Base-by-base conservation (phyloP, 2,797 vertebrate genomes). In the Arctocebus calabarensis region DNA sequence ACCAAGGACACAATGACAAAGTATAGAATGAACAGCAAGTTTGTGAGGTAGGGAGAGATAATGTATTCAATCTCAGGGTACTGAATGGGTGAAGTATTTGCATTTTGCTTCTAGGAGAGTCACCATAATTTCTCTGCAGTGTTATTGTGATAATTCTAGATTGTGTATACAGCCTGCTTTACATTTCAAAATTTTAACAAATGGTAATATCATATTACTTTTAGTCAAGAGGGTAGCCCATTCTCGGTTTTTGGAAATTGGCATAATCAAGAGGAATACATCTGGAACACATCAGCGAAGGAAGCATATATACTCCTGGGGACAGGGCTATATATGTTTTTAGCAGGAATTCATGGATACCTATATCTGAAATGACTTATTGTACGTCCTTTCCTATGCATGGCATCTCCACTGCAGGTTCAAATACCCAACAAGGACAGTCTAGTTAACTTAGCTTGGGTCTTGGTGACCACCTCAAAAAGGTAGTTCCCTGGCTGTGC, bases 401-500 rank as follows among this genome's bases (percentile, higher is more conserved):
- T 29, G n/a, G 11, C 20, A n/a, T 22, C 45, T 79, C 45, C 37
- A 34, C 20, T n/a, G 20, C 40, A 20, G 73, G 89, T 55, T 61
- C 79, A 70, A 85, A 75, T 40, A 61, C 37, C 11, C 22, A 37
- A 7, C 68, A 74, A 29, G 25, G 34, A 52, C 14, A 52, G 4
- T 40, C 14, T 17, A 48, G 79, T 29, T 48, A 79, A 48, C 66
- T 71, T 57, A 57, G 66, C 11, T 17, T 70, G 45, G 10, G 3
- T 85, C 11, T 70, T 29, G 7, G 48, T 22, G 27, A 19, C 14
- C 22, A 66, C 27, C 11, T 73, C 27, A 59, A 25, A 34, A 59
- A 4, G 16, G 22, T 74, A 10, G 48, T 74, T 87, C 45, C 61
- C 23, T 37, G 29, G 96, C 96, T 97, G 95, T 61, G 91, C 97